A percentile compares a stretch with the other conserved stretches of the same genome.
phyloP scores from a whole-genome alignment of 2,888 invertebrate genomes.

The Ceramica pisi region DNA sequence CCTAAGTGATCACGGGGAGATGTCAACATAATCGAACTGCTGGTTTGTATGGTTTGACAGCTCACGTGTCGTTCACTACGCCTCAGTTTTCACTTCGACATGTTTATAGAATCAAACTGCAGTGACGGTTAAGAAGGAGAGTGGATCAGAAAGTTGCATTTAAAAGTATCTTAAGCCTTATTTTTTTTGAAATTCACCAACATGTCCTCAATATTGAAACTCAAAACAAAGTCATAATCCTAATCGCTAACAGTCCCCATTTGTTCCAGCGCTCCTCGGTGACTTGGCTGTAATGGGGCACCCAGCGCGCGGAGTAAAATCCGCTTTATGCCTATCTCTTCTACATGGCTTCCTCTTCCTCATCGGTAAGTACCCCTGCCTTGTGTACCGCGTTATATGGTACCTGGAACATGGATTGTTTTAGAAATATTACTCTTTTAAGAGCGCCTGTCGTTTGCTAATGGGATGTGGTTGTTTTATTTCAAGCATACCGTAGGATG shows the following conservation, averaged over 20 bases:
- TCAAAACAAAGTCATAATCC: conserved; percentile 49
- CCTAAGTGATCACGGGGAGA: too few relatives aligned
- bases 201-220: conserved; percentile 2
- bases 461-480: conserved; percentile 33
- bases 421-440: conserved; percentile 41
- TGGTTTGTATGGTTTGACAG: too few relatives aligned
- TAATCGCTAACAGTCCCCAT: conserved; percentile 61
- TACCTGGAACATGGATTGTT: conserved; percentile 42
- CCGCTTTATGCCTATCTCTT: conserved; percentile 84
- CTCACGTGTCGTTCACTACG: too few relatives aligned
- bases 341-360: conserved; percentile 87
- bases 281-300: conserved; percentile 80
- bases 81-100: too few relatives aligned
- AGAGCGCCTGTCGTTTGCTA: conserved; percentile 42
- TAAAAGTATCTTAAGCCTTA: too few relatives aligned
- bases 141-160: too few relatives aligned
- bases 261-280: conserved; percentile 77
- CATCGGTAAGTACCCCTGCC: conserved; percentile 78
- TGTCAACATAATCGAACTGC: too few relatives aligned
- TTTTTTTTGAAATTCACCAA: too few relatives aligned
- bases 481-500: not conserved
- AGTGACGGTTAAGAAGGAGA: too few relatives aligned
- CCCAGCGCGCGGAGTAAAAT: conserved; percentile 76
- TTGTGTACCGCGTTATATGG: conserved; percentile 41
- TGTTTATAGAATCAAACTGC: too few relatives aligned